These are phyloP conservation scores for Lochmaea capreae DNA, from an alignment of 2,888 invertebrate genomes.

Conservation along the genomic window DNA sequence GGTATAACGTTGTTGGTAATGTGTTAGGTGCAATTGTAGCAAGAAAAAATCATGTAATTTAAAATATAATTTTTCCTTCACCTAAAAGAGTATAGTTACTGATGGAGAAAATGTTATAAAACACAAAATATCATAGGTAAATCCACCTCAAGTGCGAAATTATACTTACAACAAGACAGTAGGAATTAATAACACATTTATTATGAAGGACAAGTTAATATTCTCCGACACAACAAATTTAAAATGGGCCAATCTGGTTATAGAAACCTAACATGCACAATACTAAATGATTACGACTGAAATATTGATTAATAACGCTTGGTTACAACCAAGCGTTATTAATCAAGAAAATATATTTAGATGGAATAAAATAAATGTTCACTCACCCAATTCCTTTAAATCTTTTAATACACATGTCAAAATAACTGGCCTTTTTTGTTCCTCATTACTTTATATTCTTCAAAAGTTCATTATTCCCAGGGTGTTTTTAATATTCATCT, in stretches of 20 bases:
- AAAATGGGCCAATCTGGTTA: no score
- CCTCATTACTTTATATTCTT: background rate
- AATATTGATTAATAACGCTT: background rate
- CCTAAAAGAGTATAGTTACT: constrained; percentile 30
- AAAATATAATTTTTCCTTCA: constrained; percentile 21
- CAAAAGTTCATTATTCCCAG: background rate
- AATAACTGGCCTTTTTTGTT: background rate
- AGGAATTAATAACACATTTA: no score
- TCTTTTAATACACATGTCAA: background rate
- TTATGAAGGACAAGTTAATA: no score
- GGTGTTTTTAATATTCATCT: background rate
- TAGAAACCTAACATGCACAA: no score
- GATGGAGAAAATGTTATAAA: constrained; percentile 8
- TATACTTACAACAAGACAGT: background rate
- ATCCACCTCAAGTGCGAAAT: background rate
- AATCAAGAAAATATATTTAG: no score
- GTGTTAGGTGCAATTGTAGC: constrained; percentile 11
- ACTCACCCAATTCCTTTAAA: background rate
- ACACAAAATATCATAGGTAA: background rate
- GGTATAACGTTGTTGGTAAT: no score
- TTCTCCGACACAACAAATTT: no score
- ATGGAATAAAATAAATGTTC: background rate
- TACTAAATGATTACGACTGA: background rate
- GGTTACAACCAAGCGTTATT: no score
- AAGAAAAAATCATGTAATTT: constrained; percentile 13